phyloP scores from a whole-genome alignment of 1,140 invertebrate genomes.

The Phymastichus coffea region DNA sequence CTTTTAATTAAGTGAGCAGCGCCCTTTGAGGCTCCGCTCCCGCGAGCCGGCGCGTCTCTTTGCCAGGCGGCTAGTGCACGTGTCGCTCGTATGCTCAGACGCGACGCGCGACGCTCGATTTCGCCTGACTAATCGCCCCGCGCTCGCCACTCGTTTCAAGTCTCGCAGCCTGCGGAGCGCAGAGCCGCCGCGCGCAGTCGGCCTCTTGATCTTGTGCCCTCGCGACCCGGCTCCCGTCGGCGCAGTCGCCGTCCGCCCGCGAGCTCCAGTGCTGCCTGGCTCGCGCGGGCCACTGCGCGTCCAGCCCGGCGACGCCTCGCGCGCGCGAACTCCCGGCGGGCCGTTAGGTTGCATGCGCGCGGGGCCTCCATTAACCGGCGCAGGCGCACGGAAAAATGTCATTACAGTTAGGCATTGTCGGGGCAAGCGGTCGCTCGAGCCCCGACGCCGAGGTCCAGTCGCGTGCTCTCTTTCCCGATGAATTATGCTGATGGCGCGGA shows the following conservation, averaged over 20 bases:
- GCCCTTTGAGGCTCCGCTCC: too few relatives aligned
- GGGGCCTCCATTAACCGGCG: not conserved
- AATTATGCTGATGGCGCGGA: slow-evolving; percentile 3
- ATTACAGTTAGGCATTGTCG: slow-evolving; percentile 21
- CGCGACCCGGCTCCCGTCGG: too few relatives aligned
- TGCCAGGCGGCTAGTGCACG: slow-evolving; percentile 37
- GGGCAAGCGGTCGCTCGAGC: slow-evolving; percentile 12
- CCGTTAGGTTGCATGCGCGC: not conserved
- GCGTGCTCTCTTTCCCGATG: slow-evolving; percentile 4
- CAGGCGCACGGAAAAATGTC: slow-evolving; percentile 24
- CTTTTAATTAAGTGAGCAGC: too few relatives aligned
- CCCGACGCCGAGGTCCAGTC: slow-evolving; percentile 7
- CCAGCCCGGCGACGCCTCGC: not conserved
- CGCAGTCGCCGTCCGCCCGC: not conserved
- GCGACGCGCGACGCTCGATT: slow-evolving; percentile 57
- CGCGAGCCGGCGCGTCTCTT: not conserved
- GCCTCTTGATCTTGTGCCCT: slow-evolving; percentile 28
- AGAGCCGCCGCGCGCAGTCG: not conserved
- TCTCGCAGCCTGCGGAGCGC: not conserved
- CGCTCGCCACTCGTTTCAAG: slow-evolving; percentile 15
- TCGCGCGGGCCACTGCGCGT: not conserved
- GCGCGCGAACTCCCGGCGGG: not conserved
- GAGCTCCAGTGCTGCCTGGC: too few relatives aligned
- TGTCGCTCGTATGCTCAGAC: slow-evolving; percentile 58
- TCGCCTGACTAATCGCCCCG: slow-evolving; percentile 54